Percentiles rank a stretch among this genome's conserved stretches.
These are phyloP conservation scores for Hedya salicella DNA, from an alignment of 2,888 invertebrate species.

Conservation along the genomic window DNA sequence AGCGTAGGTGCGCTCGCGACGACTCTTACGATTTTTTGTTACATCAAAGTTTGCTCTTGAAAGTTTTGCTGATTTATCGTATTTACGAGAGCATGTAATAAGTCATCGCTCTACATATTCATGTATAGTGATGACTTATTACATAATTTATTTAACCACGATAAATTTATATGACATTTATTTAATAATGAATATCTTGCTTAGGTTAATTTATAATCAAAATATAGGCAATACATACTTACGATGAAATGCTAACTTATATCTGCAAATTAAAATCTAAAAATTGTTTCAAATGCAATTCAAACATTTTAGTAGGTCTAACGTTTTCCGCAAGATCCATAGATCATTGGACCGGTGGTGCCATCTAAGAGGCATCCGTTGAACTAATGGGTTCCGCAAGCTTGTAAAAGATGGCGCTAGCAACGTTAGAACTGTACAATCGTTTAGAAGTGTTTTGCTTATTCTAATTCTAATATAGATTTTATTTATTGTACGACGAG, in stretches of 20 bases:
- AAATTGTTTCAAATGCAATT: not conserved
- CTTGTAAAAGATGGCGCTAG: constrained; percentile 30
- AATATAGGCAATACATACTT: too few relatives aligned
- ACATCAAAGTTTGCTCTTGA: constrained; percentile 38
- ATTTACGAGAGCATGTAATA: too few relatives aligned
- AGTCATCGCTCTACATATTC: too few relatives aligned
- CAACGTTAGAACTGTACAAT: not conserved
- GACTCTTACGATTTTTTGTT: constrained; percentile 32
- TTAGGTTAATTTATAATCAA: too few relatives aligned
- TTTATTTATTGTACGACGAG: not conserved
- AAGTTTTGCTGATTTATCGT: constrained; percentile 35
- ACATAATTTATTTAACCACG: not conserved
- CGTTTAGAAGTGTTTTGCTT: not conserved
- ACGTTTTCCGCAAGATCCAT: constrained; percentile 23
- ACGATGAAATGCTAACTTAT: too few relatives aligned
- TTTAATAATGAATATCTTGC: too few relatives aligned
- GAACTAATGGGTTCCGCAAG: constrained; percentile 31
- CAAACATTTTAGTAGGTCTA: not conserved
- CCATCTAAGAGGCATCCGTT: constrained; percentile 27
- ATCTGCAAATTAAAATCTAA: too few relatives aligned
- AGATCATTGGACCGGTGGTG: constrained; percentile 34
- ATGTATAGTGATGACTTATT: not conserved
- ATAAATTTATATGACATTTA: too few relatives aligned
- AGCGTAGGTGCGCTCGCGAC: constrained; percentile 51
- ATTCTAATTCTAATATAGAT: not conserved